Conservation (phyloP, 37 sponge, comb jelly and placozoan species). For the Ephydatia muelleri region DNA sequence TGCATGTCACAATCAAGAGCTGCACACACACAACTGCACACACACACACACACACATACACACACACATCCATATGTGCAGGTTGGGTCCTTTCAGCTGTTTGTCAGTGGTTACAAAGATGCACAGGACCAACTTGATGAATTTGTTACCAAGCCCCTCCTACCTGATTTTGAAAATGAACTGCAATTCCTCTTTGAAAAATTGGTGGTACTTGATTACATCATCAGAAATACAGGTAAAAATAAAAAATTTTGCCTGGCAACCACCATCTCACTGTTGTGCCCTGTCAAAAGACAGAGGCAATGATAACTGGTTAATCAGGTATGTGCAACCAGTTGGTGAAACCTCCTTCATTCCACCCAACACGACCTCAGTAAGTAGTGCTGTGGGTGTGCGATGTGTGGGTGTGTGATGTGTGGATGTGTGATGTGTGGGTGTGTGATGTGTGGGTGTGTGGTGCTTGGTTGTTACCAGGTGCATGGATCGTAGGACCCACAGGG, state of each 20-base stretch:
- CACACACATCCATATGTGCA: slow-evolving; percentile 17
- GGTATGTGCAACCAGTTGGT: slow-evolving; percentile 64
- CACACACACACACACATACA: not conserved
- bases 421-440: slow-evolving; percentile 6
- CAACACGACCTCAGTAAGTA: not conserved
- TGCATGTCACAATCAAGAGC: not conserved
- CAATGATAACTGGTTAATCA: slow-evolving; percentile 97
- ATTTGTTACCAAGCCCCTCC: slow-evolving; percentile 66
- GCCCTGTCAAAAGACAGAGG: slow-evolving; percentile 69
- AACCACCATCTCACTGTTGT: not conserved
- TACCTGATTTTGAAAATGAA: slow-evolving; percentile 47
- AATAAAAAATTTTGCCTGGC: not conserved
- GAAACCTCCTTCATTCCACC: not conserved
- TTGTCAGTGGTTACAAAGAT: slow-evolving; percentile 91
- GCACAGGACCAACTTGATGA: slow-evolving; percentile 71
- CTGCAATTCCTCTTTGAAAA: slow-evolving; percentile 96
- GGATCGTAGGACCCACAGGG: slow-evolving; percentile 10
- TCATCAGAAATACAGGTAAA: slow-evolving; percentile 94
- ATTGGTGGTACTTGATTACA: slow-evolving; percentile 96
- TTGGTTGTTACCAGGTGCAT: slow-evolving; percentile 32
- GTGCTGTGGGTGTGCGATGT: not conserved
- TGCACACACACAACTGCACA: not conserved
- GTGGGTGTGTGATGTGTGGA: not conserved
- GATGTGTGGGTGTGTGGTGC: slow-evolving; percentile 10
- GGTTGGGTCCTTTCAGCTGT: slow-evolving; percentile 96